Conservation (phyloP, 2,888 invertebrate species). For the Leptogaster cylindrica region DNA sequence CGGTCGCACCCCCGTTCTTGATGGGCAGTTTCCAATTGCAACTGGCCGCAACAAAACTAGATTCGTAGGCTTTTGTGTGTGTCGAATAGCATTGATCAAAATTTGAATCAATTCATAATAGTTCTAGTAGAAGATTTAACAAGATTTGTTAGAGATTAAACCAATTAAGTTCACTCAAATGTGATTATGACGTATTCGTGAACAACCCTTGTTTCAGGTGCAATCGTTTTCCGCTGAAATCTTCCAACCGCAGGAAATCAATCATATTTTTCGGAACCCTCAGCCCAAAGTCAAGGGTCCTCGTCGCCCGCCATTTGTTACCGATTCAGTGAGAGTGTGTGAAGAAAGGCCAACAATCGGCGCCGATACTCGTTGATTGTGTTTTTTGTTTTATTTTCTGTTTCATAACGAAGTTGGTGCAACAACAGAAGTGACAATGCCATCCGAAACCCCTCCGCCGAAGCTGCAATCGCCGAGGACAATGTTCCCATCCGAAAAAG, state of each 20-base stretch:
- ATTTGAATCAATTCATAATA: no score
- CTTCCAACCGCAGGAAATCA: no score
- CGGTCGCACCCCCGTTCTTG: slow-evolving; percentile 13
- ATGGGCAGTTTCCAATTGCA: no score
- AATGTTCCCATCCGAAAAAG: slow-evolving; percentile 27
- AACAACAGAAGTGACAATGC: slow-evolving; percentile 49
- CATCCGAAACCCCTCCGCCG: slow-evolving; percentile 51
- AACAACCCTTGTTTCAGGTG: slow-evolving; percentile 44
- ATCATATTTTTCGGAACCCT: no score
- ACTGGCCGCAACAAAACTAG: neutral
- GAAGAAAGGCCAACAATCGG: slow-evolving; percentile 9
- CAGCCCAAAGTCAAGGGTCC: no score
- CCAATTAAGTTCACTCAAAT: neutral
- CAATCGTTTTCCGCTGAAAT: slow-evolving; percentile 10
- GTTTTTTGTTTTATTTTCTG: neutral
- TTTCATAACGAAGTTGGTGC: neutral
- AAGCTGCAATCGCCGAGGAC: slow-evolving; percentile 44
- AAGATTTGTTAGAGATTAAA: slow-evolving; percentile 8
- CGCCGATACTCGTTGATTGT: slow-evolving; percentile 14
- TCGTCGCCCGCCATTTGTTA: slow-evolving; percentile 1
- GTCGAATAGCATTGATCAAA: no score
- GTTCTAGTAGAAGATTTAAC: neutral
- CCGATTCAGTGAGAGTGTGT: slow-evolving; percentile 24
- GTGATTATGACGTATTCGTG: slow-evolving; percentile 40
- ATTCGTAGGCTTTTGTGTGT: neutral